Evolutionary conservation across 2,888 invertebrate genomes (phyloP), one percentile per base, ranked within the genome.

Genomic region (Embidobia sp.): DNA sequence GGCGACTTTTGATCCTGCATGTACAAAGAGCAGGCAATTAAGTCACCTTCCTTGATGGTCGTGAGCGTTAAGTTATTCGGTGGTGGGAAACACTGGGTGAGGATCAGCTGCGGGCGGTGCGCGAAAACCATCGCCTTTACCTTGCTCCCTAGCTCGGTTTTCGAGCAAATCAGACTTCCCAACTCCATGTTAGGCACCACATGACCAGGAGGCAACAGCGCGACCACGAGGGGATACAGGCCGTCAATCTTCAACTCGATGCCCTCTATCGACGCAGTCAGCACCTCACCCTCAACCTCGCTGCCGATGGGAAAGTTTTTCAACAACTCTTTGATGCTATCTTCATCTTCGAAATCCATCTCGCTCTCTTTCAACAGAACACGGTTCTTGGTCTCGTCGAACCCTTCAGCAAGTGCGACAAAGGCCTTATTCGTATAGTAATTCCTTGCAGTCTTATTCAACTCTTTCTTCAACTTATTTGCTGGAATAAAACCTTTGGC

Each of bases 281-380:
- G 69, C 1, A 89, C 81, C n/a, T 69, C 77, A 6, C 89, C 88
- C 37, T 85, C 81, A 0, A 89, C 82, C 0, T 33, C 46, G 29
- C 84, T 82, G 44, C 94, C 94, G 2, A 91, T 70, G 0, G 15
- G n/a, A 35, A 72, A 55, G 0, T 59, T 2, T n/a, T 18, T 13
- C 18, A 15, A 0, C 18, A 5, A 11, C 27, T 22, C 22, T n/a
- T n/a, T n/a, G n/a, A n/a, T n/a, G n/a, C n/a, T n/a, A n/a, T n/a
- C n/a, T n/a, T n/a, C n/a, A n/a, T n/a, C n/a, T n/a, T n/a, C n/a
- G n/a, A n/a, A n/a, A n/a, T n/a, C n/a, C n/a, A n/a, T n/a, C n/a
- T n/a, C n/a, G n/a, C n/a, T n/a, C n/a, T n/a, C n/a, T n/a, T n/a
- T n/a, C 22, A 22, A 22, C 22, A 22, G 22, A 6, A 22, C 4